phyloP scores from a whole-genome alignment of 2,888 invertebrate species.

The Mimumesa dahlbomi region DNA sequence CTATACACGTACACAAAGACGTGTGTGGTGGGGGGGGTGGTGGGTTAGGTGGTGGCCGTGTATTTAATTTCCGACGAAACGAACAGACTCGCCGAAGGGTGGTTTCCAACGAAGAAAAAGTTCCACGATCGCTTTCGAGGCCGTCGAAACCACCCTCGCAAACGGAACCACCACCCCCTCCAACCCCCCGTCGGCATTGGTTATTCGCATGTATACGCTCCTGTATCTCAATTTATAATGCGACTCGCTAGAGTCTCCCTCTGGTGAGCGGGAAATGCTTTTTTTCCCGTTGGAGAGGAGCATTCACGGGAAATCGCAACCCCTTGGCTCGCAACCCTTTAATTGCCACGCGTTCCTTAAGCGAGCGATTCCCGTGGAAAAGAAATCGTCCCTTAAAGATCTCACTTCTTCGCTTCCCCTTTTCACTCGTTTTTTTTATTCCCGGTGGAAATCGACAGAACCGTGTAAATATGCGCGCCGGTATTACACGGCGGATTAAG shows the following conservation, averaged over 20 bases:
- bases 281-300: constrained; percentile 22
- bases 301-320: too few species aligned
- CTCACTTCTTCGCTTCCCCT: too few species aligned
- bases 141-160: constrained; percentile 46
- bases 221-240: constrained; percentile 63
- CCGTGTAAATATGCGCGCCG: too few species aligned
- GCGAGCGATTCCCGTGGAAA: too few species aligned
- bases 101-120: constrained; percentile 35
- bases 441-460: too few species aligned
- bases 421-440: too few species aligned
- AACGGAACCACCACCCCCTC: too few species aligned
- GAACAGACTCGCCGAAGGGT: constrained; percentile 64
- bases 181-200: constrained; percentile 44
- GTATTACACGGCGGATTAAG: too few species aligned
- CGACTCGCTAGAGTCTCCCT: constrained; percentile 29
- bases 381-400: too few species aligned
- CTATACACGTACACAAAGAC: constrained; percentile 1
- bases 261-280: constrained; percentile 47
- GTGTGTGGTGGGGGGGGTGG: constrained; percentile 14
- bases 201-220: constrained; percentile 53
- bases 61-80: constrained; percentile 77
- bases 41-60: constrained; percentile 61
- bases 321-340: too few species aligned
- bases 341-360: too few species aligned
- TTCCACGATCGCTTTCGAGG: constrained; percentile 48